These are phyloP conservation scores for Toxotes lorentzi DNA, from an alignment of 2,797 vertebrate species.

Conservation along the genomic window DNA sequence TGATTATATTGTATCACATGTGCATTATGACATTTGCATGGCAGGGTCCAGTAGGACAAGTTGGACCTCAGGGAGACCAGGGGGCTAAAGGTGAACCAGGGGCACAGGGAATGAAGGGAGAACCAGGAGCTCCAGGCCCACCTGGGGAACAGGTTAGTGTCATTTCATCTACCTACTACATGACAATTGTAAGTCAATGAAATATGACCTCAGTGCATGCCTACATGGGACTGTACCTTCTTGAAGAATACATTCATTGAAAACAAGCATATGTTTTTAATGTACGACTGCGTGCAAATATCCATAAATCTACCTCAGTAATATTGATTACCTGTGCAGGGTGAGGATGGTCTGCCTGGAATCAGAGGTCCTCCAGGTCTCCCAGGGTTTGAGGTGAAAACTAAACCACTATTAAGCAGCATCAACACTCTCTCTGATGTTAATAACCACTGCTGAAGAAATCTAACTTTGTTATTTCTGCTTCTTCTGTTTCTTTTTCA, in stretches of 20 bases:
- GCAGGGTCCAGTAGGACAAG: slow-evolving; percentile 83
- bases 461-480: not conserved
- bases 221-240: not conserved
- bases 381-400: slow-evolving; percentile 85
- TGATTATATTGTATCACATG: not conserved
- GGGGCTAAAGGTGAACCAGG: slow-evolving; percentile 85
- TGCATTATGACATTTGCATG: not conserved
- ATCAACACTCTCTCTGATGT: not conserved
- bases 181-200: not conserved
- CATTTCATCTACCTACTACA: not conserved
- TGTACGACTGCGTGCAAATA: not conserved
- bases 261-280: not conserved
- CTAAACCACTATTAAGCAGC: not conserved
- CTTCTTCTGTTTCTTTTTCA: slow-evolving; percentile 40
- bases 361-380: slow-evolving; percentile 82
- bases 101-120: slow-evolving; percentile 83
- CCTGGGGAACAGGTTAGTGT: slow-evolving; percentile 78
- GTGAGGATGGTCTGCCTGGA: slow-evolving; percentile 83
- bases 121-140: slow-evolving; percentile 80
- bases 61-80: slow-evolving; percentile 75
- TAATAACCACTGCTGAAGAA: not conserved
- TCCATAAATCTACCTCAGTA: not conserved
- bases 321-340: slow-evolving; percentile 77
- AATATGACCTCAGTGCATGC: not conserved
- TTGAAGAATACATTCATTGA: not conserved